Percentiles rank a stretch among this genome's conserved stretches.
Evolutionary conservation across 1,140 invertebrate species (phyloP).

Genomic region (Lutraria rhynchaena): DNA sequence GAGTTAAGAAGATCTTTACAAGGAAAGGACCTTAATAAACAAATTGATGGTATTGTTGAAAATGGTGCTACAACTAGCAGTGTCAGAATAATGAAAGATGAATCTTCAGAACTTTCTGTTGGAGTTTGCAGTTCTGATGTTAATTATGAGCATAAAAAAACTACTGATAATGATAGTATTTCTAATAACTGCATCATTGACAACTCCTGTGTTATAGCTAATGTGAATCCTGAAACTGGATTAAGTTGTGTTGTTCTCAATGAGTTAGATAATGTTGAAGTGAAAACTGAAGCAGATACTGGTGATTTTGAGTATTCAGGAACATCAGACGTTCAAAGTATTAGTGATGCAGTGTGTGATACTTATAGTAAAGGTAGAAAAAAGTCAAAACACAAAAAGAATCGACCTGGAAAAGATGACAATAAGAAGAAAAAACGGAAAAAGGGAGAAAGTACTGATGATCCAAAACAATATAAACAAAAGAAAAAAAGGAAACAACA

Average conservation of each 20-base stretch:
- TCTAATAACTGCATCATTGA: too few relatives aligned
- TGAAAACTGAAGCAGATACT: background rate
- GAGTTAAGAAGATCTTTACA: conserved; percentile 38
- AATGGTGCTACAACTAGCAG: too few relatives aligned
- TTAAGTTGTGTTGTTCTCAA: background rate
- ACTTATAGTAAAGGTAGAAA: conserved; percentile 25
- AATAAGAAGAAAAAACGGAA: conserved; percentile 30
- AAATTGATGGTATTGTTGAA: too few relatives aligned
- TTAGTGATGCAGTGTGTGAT: conserved; percentile 25
- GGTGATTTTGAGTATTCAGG: background rate
- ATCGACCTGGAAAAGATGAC: conserved; percentile 20
- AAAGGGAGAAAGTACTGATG: conserved; percentile 18
- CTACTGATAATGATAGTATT: too few relatives aligned
- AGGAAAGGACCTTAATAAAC: background rate
- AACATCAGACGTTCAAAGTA: conserved; percentile 8
- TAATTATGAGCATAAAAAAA: too few relatives aligned
- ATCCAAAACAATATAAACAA: background rate
- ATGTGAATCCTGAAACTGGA: too few relatives aligned
- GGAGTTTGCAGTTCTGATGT: too few relatives aligned
- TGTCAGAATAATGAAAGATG: too few relatives aligned
- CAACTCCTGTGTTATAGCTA: too few relatives aligned
- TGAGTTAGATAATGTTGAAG: conserved; percentile 7
- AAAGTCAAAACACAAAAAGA: conserved; percentile 47
- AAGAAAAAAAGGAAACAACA: conserved; percentile 30
- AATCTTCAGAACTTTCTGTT: too few relatives aligned